Percentiles rank a stretch among this genome's conserved stretches.
phyloP scores from a whole-genome alignment of 2,888 invertebrate species.

The Dynastes hyllus region DNA sequence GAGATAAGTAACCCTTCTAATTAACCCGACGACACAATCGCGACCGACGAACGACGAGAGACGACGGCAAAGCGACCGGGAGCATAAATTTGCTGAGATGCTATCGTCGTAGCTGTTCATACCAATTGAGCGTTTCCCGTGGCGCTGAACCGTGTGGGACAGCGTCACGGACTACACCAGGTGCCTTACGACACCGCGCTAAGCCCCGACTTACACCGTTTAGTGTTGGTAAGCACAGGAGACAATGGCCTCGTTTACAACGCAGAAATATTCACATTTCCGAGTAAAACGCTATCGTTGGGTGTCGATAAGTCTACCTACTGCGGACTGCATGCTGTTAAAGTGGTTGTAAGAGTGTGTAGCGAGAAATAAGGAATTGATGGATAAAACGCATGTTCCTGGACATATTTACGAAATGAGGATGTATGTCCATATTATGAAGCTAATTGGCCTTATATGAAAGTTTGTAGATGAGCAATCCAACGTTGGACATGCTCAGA shows the following conservation, averaged over 20 bases:
- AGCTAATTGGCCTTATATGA: too few relatives aligned
- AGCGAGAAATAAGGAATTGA: constrained; percentile 18
- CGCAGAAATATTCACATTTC: constrained; percentile 42
- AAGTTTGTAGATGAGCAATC: too few relatives aligned
- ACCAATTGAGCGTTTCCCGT: constrained; percentile 62
- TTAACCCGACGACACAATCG: constrained; percentile 68
- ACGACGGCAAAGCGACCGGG: constrained; percentile 61
- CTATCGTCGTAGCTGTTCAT: constrained; percentile 57
- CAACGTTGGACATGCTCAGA: too few relatives aligned
- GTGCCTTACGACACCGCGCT: constrained; percentile 21
- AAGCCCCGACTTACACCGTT: neutral
- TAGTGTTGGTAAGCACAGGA: neutral
- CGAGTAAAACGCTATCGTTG: constrained; percentile 34
- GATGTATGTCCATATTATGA: too few relatives aligned
- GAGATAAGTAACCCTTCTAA: constrained; percentile 64
- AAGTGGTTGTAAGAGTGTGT: neutral
- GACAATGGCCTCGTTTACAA: constrained; percentile 47
- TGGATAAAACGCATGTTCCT: too few relatives aligned
- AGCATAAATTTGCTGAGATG: constrained; percentile 63
- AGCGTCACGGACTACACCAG: constrained; percentile 51
- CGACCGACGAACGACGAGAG: constrained; percentile 61
- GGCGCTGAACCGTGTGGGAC: constrained; percentile 47
- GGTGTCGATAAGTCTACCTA: constrained; percentile 38
- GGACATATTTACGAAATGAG: too few relatives aligned
- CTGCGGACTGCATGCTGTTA: constrained; percentile 29